phyloP scores from a whole-genome alignment of 2,888 invertebrate species.

The Erynnis tages region DNA sequence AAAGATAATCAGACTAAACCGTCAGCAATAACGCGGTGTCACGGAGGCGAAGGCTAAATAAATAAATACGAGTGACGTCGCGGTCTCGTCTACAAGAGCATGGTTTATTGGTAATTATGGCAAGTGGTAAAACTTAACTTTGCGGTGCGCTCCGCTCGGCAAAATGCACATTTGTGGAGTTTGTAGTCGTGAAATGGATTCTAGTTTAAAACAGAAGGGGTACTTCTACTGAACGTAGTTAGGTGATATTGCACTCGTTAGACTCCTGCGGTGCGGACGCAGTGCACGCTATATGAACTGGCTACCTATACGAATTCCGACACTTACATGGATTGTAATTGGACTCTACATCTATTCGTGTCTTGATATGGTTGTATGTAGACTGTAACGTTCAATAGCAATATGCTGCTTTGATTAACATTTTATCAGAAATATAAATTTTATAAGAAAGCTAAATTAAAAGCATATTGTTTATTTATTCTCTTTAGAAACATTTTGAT shows the following conservation, averaged over 20 bases:
- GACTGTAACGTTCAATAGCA: slow-evolving; percentile 37
- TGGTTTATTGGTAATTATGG: slow-evolving; percentile 73
- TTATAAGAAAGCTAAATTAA: too few species aligned
- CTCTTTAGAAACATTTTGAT: too few species aligned
- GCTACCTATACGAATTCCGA: slow-evolving; percentile 46
- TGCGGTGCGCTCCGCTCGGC: slow-evolving; percentile 56
- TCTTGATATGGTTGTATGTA: slow-evolving; percentile 20
- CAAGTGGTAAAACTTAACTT: slow-evolving; percentile 71
- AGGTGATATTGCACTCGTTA: slow-evolving; percentile 72
- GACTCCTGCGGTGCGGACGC: slow-evolving; percentile 52
- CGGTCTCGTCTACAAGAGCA: slow-evolving; percentile 52
- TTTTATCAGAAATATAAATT: too few species aligned
- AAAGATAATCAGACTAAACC: slow-evolving; percentile 73
- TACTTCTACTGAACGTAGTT: slow-evolving; percentile 63
- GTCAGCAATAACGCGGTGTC: slow-evolving; percentile 68
- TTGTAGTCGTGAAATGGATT: slow-evolving; percentile 71
- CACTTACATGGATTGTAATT: slow-evolving; percentile 45
- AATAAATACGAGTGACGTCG: slow-evolving; percentile 61
- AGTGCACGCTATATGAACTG: slow-evolving; percentile 50
- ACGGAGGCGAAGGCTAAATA: slow-evolving; percentile 60
- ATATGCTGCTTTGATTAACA: slow-evolving; percentile 4
- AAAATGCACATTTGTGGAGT: slow-evolving; percentile 71
- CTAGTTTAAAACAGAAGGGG: slow-evolving; percentile 73
- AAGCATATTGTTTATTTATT: too few species aligned
- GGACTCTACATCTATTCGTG: slow-evolving; percentile 28